Percentiles rank a stretch among this genome's conserved stretches.
phyloP scores from a whole-genome alignment of 2,797 vertebrate species.

The Catharus ustulatus region DNA sequence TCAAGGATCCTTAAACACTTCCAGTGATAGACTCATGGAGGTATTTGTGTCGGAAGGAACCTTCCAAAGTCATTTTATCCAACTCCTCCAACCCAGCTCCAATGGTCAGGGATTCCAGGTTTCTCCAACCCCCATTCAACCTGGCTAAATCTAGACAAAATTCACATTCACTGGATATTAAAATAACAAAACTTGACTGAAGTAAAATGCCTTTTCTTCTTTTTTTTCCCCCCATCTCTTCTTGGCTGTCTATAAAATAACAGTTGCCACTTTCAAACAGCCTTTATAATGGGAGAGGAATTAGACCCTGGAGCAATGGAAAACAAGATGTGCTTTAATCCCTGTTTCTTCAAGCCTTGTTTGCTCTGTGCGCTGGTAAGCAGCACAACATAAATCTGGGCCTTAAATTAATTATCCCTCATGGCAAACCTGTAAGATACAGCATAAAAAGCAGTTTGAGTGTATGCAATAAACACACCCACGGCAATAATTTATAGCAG shows the following conservation, averaged over 20 bases:
- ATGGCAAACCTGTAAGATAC: not conserved
- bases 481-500: not conserved
- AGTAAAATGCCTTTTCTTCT: not conserved
- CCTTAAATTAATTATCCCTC: not conserved
- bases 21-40: not conserved
- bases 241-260: not conserved
- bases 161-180: not conserved
- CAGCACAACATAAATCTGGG: not conserved
- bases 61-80: not conserved
- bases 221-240: not conserved
- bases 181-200: not conserved
- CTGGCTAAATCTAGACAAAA: not conserved
- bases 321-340: not conserved
- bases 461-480: not conserved
- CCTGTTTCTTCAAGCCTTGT: not conserved
- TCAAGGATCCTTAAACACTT: not conserved
- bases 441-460: not conserved
- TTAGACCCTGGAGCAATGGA: too few species aligned
- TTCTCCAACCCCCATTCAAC: not conserved
- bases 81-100: not conserved
- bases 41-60: not conserved
- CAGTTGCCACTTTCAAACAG: not conserved
- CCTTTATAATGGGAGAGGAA: not conserved
- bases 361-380: not conserved
- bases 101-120: not conserved